Base-by-base conservation (phyloP, 2,888 invertebrate genomes). In the Timema cristinae region DNA sequence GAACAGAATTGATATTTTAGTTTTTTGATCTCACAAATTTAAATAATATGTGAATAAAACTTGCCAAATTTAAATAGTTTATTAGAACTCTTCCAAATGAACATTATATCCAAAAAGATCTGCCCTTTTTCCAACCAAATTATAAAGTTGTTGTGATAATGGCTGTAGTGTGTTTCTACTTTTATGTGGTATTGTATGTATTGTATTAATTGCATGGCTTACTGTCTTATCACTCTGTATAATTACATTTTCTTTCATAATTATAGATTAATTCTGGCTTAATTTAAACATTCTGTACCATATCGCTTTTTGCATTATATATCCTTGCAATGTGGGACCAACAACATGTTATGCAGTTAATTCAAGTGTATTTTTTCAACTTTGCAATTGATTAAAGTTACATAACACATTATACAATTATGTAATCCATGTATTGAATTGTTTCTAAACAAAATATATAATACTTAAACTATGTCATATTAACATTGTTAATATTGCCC, bases 321-420 rank as follows among this genome's bases (percentile, higher is more conserved):
- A 71, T 69, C 72, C 73, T 75, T 75, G 73, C 75, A 70, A 69
- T 72, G 75, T 75, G 75, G 75, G 75, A 75, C 75, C 75, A 75
- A 74, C 50, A 56, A 54, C 50, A 61, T 59, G 50, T 61, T 70
- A 16, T 32, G 32, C 32, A 4, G 32, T 32, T 54, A 68, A 68
- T 16, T 68, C 54, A 15, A 59, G 47, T 48, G 56, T 51, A 16
- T 63, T 47, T 63, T 63, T 63, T 63, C 63, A 32, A 67, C 67
- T 67, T 48, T 50, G 52, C 48, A 32, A 32, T 32, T 32, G 32
- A 32, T 32, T 32, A 32, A 32, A 1, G 32, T 32, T 32, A 32
- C 32, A 32, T 32, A 32, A 32, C 48, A 70, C 59, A 72, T 56
- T 48, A 50, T 69, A 66, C 70, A 70, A 73, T 68, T 67, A 66